A percentile compares a stretch with the other conserved stretches of the same genome.
Conservation (phyloP, 2,888 invertebrate species). For the Drosophila sordidula region DNA sequence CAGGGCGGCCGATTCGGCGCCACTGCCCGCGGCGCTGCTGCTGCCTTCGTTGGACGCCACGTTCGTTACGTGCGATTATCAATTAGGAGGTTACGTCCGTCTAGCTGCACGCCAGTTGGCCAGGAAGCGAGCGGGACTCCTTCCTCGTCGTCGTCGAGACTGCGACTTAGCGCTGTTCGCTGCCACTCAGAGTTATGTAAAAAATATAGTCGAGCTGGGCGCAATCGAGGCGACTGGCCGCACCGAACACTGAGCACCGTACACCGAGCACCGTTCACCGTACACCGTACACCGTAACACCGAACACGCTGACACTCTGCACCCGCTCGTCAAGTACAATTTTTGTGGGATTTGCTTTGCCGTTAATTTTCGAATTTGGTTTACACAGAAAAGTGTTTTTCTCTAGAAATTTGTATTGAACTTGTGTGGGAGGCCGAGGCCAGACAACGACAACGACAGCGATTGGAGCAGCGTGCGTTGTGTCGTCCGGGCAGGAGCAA, state of each 20-base stretch:
- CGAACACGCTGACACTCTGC: conserved; percentile 35
- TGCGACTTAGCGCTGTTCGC: too few relatives aligned
- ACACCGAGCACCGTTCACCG: conserved; percentile 18
- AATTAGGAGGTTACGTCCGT: too few relatives aligned
- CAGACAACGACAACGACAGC: conserved; percentile 77
- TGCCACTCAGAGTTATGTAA: conserved; percentile 44
- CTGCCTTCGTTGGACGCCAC: conserved; percentile 85
- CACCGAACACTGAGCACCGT: conserved; percentile 27
- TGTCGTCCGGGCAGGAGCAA: conserved; percentile 86
- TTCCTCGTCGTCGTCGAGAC: too few relatives aligned
- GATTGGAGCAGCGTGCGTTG: conserved; percentile 81
- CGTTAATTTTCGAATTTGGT: conserved; percentile 3
- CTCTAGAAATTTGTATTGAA: conserved; percentile 1
- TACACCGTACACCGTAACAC: conserved; percentile 17
- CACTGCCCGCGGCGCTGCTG: conserved; percentile 84
- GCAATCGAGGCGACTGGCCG: too few relatives aligned
- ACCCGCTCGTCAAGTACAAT: conserved; percentile 12
- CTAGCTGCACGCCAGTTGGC: too few relatives aligned
- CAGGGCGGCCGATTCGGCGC: conserved; percentile 88
- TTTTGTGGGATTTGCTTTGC: background rate
- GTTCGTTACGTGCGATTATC: conserved; percentile 30
- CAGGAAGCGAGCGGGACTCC: background rate
- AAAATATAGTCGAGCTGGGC: conserved; percentile 14
- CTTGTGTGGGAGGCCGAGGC: conserved; percentile 71
- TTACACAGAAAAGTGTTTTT: conserved; percentile 11